A percentile compares a stretch with the other conserved stretches of the same genome.
phyloP scores from a whole-genome alignment of 2,797 vertebrate species.

The Sphenodon punctatus region DNA sequence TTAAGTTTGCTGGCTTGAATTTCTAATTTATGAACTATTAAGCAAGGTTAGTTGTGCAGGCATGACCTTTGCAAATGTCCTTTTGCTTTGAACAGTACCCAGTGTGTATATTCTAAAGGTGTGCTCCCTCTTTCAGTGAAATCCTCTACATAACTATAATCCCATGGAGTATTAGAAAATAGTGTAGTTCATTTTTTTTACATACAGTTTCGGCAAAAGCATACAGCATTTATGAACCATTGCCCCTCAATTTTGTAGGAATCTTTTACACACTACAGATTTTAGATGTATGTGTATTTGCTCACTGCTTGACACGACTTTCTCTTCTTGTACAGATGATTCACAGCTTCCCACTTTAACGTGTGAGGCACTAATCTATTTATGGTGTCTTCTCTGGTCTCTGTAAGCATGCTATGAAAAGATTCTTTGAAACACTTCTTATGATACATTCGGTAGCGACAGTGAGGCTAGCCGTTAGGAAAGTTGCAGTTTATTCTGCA shows the following conservation, averaged over 20 bases:
- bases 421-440: neutral
- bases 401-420: neutral
- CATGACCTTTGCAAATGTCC: too few relatives aligned
- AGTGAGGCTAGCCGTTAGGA: neutral
- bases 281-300: neutral
- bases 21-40: too few relatives aligned
- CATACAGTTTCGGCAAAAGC: neutral
- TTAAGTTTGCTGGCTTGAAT: too few relatives aligned
- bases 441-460: neutral
- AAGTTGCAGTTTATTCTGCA: neutral
- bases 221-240: neutral
- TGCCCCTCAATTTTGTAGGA: neutral
- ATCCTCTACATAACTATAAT: neutral
- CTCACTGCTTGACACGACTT: neutral
- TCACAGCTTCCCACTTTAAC: neutral
- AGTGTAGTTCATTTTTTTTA: neutral
- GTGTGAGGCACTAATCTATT: neutral
- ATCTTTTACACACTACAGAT: neutral
- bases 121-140: too few relatives aligned
- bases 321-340: neutral
- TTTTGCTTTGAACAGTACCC: too few relatives aligned
- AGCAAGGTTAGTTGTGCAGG: too few relatives aligned
- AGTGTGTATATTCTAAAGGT: too few relatives aligned
- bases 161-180: neutral
- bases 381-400: neutral